A percentile compares a stretch with the other conserved stretches of the same genome.
Evolutionary conservation across 2,888 invertebrate genomes (phyloP).

Genomic region (Drosophila limbata): DNA sequence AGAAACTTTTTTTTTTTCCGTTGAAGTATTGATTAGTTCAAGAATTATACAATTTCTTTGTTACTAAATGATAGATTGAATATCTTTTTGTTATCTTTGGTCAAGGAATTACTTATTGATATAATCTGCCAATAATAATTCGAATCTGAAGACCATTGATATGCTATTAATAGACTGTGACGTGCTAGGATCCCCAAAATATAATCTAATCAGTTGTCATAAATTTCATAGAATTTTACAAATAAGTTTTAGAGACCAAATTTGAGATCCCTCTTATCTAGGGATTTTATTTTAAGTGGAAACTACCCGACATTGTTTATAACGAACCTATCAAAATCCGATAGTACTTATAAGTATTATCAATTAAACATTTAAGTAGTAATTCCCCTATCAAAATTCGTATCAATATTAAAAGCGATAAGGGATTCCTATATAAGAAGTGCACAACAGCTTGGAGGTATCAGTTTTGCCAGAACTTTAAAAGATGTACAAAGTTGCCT

Average conservation of each 20-base stretch:
- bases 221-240: conserved; percentile 4
- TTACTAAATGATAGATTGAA: background rate
- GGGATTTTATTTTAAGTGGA: background rate
- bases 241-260: no score
- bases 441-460: background rate
- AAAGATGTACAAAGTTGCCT: conserved; percentile 12
- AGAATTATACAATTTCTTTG: background rate
- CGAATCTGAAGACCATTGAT: no score
- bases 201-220: conserved; percentile 2
- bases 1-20: background rate
- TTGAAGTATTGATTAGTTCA: background rate
- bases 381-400: background rate
- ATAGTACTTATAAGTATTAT: background rate
- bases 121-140: background rate
- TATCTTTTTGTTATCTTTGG: background rate
- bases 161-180: conserved; percentile 5
- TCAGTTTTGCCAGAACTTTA: background rate
- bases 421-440: background rate
- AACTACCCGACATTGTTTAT: background rate
- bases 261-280: conserved; percentile 3
- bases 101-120: conserved; percentile 11
- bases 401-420: background rate
- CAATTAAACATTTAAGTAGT: background rate
- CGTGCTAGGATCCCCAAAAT: background rate
- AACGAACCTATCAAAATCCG: background rate